Conservation (phyloP, 2,797 vertebrate species). For the Trachurus trachurus region DNA sequence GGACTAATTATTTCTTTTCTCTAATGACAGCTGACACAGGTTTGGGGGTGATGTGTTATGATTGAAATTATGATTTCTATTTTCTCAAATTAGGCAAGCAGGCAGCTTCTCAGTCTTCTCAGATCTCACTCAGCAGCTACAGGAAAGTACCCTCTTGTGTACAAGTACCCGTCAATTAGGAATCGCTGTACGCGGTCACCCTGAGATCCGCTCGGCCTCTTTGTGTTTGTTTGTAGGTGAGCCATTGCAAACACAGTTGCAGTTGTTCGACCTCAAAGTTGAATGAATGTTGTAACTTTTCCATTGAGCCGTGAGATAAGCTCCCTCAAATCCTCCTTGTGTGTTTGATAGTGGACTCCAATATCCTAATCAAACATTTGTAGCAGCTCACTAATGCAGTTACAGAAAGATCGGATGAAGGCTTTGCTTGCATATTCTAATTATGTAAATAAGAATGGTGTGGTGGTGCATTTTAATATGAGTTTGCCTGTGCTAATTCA, state of each 20-base stretch:
- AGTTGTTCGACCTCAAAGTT: slow-evolving; percentile 37
- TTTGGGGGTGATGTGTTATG: background rate
- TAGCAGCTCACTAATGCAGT: slow-evolving; percentile 45
- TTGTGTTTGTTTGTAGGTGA: slow-evolving; percentile 11
- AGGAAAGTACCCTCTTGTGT: background rate
- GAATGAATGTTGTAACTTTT: slow-evolving; percentile 27
- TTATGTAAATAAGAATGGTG: slow-evolving; percentile 58
- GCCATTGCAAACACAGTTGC: slow-evolving; percentile 11
- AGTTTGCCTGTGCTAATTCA: slow-evolving; percentile 47
- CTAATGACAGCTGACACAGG: background rate
- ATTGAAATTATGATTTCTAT: background rate
- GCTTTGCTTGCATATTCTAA: slow-evolving; percentile 57
- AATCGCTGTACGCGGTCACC: background rate
- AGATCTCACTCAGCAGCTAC: background rate
- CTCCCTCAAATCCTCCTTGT: slow-evolving; percentile 11
- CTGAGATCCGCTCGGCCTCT: background rate
- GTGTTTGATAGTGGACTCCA: slow-evolving; percentile 34
- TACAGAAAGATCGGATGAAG: slow-evolving; percentile 53
- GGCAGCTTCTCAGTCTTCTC: background rate
- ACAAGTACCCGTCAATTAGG: background rate
- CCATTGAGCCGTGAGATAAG: slow-evolving; percentile 10
- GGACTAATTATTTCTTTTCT: background rate
- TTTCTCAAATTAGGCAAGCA: background rate
- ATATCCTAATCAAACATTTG: slow-evolving; percentile 64
- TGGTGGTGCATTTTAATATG: slow-evolving; percentile 60